Percentiles rank a stretch among this genome's conserved stretches.
Evolutionary conservation across 2,113 vertebrate species (phyloP).

Genomic region (Cercopithecus mona): DNA sequence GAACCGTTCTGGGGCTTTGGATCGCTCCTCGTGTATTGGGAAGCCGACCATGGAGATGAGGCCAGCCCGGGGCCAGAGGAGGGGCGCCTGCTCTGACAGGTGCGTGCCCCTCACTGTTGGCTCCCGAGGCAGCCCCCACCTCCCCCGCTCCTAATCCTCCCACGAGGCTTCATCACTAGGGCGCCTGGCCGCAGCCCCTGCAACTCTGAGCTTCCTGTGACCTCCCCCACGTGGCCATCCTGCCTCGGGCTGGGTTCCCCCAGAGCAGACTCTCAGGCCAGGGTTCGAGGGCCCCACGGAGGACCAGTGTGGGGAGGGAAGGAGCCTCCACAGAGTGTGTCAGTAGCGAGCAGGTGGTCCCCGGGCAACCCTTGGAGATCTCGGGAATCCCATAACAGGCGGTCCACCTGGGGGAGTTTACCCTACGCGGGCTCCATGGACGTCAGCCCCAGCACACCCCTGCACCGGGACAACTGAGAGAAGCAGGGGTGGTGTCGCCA

Average conservation of each 20-base stretch:
- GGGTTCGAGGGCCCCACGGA: background rate
- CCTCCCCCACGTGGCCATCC: background rate
- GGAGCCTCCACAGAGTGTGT: no score
- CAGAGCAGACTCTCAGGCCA: background rate
- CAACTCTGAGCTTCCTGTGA: background rate
- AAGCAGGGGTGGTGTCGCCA: background rate
- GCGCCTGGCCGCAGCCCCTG: fast-evolving
- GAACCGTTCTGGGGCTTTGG: slow-evolving; percentile 29
- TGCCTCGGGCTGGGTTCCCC: background rate
- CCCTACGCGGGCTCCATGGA: no score
- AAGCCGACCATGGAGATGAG: background rate
- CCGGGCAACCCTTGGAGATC: fast-evolving
- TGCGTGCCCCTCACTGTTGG: background rate
- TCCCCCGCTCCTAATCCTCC: background rate
- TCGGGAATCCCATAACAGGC: background rate
- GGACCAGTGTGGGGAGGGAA: background rate
- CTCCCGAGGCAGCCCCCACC: background rate
- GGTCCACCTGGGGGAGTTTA: no score
- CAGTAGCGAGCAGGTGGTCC: background rate
- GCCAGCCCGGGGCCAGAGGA: background rate
- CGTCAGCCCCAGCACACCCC: background rate
- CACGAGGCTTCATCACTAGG: background rate
- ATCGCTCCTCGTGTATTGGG: background rate
- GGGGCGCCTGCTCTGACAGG: background rate
- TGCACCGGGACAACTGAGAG: background rate